Percentiles rank a stretch among this genome's conserved stretches.
These are phyloP conservation scores for Matsumyia berberina DNA, from an alignment of 2,888 invertebrate genomes.

Conservation along the genomic window DNA sequence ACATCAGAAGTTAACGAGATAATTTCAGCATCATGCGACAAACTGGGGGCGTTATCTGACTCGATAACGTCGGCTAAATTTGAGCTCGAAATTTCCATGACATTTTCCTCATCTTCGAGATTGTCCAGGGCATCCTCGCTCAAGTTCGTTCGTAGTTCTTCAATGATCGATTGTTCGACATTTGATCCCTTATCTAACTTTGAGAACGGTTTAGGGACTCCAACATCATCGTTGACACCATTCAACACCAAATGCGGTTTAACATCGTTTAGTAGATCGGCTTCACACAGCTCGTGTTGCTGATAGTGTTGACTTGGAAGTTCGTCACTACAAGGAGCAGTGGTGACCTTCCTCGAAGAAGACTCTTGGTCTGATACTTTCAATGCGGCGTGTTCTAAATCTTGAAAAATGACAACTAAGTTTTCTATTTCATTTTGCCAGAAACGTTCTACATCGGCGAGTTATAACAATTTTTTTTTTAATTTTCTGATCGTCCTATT, in stretches of 20 bases:
- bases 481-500: neutral
- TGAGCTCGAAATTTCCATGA: constrained; percentile 57
- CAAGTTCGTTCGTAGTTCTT: neutral
- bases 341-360: constrained; percentile 15
- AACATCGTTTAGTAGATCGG: neutral
- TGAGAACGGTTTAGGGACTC: neutral
- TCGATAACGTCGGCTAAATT: constrained; percentile 53
- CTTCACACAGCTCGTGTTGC: constrained; percentile 7
- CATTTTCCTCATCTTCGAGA: constrained; percentile 30
- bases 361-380: constrained; percentile 5
- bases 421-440: constrained; percentile 22
- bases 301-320: neutral
- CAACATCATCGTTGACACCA: neutral
- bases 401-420: constrained; percentile 62
- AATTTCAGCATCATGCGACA: constrained; percentile 54
- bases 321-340: constrained; percentile 7
- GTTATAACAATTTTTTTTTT: neutral
- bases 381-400: constrained; percentile 38
- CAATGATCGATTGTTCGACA: neutral
- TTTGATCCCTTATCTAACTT: neutral
- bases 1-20: constrained; percentile 36
- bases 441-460: constrained; percentile 3
- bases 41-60: constrained; percentile 36
- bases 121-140: constrained; percentile 8
- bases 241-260: neutral